Base-by-base conservation (phyloP, 2,888 invertebrate genomes). In the Coleophora flavipennella region DNA sequence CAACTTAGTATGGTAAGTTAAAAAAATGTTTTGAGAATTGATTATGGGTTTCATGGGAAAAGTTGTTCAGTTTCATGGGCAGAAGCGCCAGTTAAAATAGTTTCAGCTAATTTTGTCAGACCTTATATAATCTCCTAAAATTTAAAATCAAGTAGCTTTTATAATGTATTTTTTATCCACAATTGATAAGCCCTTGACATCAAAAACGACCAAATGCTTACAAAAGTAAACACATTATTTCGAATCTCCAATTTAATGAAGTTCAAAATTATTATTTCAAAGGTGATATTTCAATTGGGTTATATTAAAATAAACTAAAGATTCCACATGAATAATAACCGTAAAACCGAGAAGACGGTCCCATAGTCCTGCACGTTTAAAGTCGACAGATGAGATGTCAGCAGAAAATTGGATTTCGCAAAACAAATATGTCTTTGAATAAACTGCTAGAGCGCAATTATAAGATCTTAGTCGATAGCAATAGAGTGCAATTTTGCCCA, bases 321-420 rank as follows among this genome's bases (percentile, higher is more conserved):
- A 62, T 60, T 65, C 62, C 62, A 59, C 53, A 54, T 57, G 56
- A 75, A 64, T 60, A 69, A 68, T 73, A 68, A 76, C 69, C 75
- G 75, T 80, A 75, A 79, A 81, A 76, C 77, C 63, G 58, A 70
- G 69, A 57, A 68, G 81, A 80, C 80, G 73, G 62, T 66, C 62
- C 64, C 62, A 76, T 71, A 72, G 73, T 67, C 67, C 67, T 65
- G 62, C 72, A 63, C 75, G 76, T 64, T 79, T 79, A 81, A 83
- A 84, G 83, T 68, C 78, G 83, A 84, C 84, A 83, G 81, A 76
- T 80, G 79, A 81, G 71, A 80, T 77, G 84, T 81, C 84, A 75
- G 81, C 81, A 81, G 81, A 83, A 84, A 84, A 84, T 84, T 83
- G 84, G 84, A 84, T 84, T 84, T 80, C 62, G 78, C 75, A 80